Evolutionary conservation across 1,140 invertebrate genomes (phyloP).

Genomic region (Macrosteles quadrilineatus): DNA sequence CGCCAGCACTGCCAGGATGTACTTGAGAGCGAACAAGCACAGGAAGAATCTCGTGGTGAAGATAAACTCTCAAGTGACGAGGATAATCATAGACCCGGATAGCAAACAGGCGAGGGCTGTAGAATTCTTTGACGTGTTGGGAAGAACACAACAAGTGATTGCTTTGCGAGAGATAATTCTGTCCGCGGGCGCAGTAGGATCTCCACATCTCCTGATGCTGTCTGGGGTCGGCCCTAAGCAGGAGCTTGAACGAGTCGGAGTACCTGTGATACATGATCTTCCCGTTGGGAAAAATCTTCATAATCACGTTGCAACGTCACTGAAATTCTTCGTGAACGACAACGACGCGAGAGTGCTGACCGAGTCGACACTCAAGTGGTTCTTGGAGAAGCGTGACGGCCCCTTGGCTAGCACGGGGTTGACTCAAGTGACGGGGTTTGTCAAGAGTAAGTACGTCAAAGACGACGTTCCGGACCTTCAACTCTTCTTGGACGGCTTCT

Average conservation of each 20-base stretch:
- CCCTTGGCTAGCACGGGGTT: slow-evolving; percentile 53
- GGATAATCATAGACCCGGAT: slow-evolving; percentile 66
- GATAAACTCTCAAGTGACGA: slow-evolving; percentile 68
- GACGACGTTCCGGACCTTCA: slow-evolving; percentile 54
- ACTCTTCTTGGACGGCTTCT: slow-evolving; percentile 67
- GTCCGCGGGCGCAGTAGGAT: slow-evolving; percentile 69
- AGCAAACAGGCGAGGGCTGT: slow-evolving; percentile 59
- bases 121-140: slow-evolving; percentile 56
- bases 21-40: slow-evolving; percentile 54
- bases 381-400: slow-evolving; percentile 49
- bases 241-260: slow-evolving; percentile 55
- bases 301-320: slow-evolving; percentile 54
- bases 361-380: slow-evolving; percentile 49
- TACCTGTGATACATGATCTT: slow-evolving; percentile 55
- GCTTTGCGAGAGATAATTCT: slow-evolving; percentile 65
- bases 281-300: slow-evolving; percentile 60
- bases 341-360: slow-evolving; percentile 46
- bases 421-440: slow-evolving; percentile 49
- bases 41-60: slow-evolving; percentile 67
- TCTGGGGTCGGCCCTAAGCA: slow-evolving; percentile 68
- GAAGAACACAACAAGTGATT: slow-evolving; percentile 34
- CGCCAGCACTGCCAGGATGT: slow-evolving; percentile 55
- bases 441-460: slow-evolving; percentile 39
- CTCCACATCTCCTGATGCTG: slow-evolving; percentile 71
- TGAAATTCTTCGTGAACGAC: slow-evolving; percentile 51